Base-by-base conservation (phyloP, 1,140 invertebrate genomes). In the Aphis gossypii region DNA sequence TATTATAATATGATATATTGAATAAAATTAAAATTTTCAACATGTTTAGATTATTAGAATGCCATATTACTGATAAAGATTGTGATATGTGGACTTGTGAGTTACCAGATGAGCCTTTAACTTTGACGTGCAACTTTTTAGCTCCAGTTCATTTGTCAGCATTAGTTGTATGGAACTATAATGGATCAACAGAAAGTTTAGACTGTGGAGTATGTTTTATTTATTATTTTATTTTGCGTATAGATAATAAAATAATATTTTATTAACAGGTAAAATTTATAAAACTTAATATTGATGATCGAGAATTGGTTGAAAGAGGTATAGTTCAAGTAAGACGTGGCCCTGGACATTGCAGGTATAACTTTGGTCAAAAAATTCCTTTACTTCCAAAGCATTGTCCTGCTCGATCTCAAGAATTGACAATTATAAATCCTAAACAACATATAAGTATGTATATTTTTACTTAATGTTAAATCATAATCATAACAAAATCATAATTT, bases 101-200 rank as follows among this genome's bases (percentile, higher is more conserved):
- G 87, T 96, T 96, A 94, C 88, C 94, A 41, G 92, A 94, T 51
- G 86, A 93, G 38, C 93, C 94, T 20, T 93, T 94, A 60, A 93
- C 86, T 60, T 93, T 94, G 11, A 94, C 94, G 51, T 86, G 95
- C 3, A 93, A 83, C 35, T 95, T 95, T 94, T 38, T 92, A 56
- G 94, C 94, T 76, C 94, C 94, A n/a, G 93, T 94, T 21, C 94
- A 95, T 86, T 94, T 95, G 56, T 94, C 94, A 90, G 96, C 96
- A 91, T 95, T 98, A 2, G 96, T 96, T 89, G 95, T 98, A 60
- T 98, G 97, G 97, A 98, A 98, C 95, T 98, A 98, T 95, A 98
- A 98, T 95, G 96, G 96, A 93, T 97, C 96, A 94, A 95, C 96
- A 94, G 97, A 98, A 94, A 95, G 97, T 90, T 97, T 97, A 51